Base-by-base conservation (phyloP, 1,140 invertebrate genomes). In the Zaprionus vittiger region DNA sequence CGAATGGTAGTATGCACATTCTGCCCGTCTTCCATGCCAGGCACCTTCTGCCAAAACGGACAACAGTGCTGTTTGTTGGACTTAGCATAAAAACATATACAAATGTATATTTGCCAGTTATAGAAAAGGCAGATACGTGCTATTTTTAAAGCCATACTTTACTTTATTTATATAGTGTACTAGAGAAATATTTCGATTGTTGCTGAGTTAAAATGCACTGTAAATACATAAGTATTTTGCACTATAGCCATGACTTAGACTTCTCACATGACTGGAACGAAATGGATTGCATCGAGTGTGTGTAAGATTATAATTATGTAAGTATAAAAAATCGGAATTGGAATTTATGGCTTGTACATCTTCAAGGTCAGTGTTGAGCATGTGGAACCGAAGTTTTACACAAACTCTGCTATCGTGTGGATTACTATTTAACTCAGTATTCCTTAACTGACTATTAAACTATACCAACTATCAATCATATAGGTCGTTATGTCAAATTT, bases 11-110 rank as follows among this genome's bases (percentile, higher is more conserved):
- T 5, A 26, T 26, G 24, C 24, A 0, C 24, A 26, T 5, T 5
- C 24, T 26, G 24, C 24, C 24, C 0, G 24, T 5, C 0, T 26
- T 57, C 65, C 7, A 67, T 83, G 64, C 91, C 91, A 11, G 87
- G 77, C 26, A 91, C 34, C 24, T 87, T 90, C 49, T 92, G 91
- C 60, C 14, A 70, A 22, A 72, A 84, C 47, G 87, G 91, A 73
- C 76, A 92, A 79, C 65, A 87, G 34, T 92, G 91, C 79, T 92
- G 91, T 77, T 76, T 89, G 61, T 66, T 92, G 68, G 12, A 41
- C 7, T 31, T 31, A 2, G 28, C 28, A 28, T 28, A 9, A 7
- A 31, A 64, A 71, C 38, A 73, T 5, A 49, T 55, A 17, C 56
- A 62, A 28, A 28, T 28, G 59, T 64, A 54, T 4, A 38, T 44